Evolutionary conservation across 64 coral and sea anemone genomes (phyloP).

Genomic region (Pocillopora verrucosa): DNA sequence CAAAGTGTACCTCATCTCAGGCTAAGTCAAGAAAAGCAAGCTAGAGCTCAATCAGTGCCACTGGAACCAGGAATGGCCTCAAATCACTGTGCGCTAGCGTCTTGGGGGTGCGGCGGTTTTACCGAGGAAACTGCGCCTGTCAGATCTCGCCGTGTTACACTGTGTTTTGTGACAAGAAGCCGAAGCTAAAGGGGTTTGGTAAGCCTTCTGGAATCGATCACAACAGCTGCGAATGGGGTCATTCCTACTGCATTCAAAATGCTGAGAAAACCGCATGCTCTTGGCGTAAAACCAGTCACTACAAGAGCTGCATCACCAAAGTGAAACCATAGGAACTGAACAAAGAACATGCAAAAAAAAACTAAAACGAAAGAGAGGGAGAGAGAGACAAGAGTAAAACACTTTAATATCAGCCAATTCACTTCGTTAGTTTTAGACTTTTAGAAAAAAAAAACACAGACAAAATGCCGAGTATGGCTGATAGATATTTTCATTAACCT

Average conservation of each 20-base stretch:
- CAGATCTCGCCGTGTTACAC: constrained; percentile 32
- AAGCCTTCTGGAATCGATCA: not conserved
- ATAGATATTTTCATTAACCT: too few relatives aligned
- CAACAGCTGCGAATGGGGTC: constrained; percentile 23
- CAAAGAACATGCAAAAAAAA: too few relatives aligned
- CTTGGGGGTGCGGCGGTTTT: constrained; percentile 36
- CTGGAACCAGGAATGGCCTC: constrained; percentile 24
- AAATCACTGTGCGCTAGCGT: constrained; percentile 29
- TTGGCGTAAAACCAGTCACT: constrained; percentile 19
- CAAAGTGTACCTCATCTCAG: constrained; percentile 42
- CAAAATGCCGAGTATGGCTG: too few relatives aligned
- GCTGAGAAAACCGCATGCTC: constrained; percentile 13
- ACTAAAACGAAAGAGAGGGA: not conserved
- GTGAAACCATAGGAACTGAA: not conserved
- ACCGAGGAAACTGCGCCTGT: constrained; percentile 45
- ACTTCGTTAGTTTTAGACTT: too few relatives aligned
- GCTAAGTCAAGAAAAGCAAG: constrained; percentile 1
- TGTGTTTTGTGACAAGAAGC: not conserved
- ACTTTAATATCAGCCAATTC: too few relatives aligned
- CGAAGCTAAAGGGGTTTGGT: not conserved
- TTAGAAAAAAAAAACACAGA: too few relatives aligned
- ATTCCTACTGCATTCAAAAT: constrained; percentile 36
- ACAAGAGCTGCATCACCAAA: constrained; percentile 1
- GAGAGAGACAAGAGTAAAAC: too few relatives aligned
- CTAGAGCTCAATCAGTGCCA: constrained; percentile 11